Evolutionary conservation across 2,888 invertebrate species (phyloP), one percentile per base, ranked within the genome.

Genomic region (Rhagium mordax): DNA sequence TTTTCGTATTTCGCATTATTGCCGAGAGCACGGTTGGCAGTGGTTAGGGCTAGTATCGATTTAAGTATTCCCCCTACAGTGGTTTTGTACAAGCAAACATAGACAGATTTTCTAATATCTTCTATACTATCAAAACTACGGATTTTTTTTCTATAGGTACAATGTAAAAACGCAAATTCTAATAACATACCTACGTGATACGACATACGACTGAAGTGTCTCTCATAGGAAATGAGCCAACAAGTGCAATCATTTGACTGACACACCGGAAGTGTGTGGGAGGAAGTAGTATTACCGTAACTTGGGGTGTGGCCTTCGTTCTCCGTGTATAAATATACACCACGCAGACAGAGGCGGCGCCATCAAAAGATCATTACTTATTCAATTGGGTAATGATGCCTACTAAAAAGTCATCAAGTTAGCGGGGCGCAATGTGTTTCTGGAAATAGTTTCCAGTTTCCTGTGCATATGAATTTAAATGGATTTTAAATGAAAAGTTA

Each of bases 261-360:
- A 29, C 67, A 66, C 65, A 76, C 78, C 77, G 78, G 79, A 78
- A 77, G 70, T 77, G 76, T 72, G 80, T 80, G 79, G 80, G 78
- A 69, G 80, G 79, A 79, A 79, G 74, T 77, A 78, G 74, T 76
- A 76, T 79, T 79, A 80, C 80, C 75, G 78, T 79, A 78, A 78
- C 76, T 70, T 64, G 74, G 75, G 79, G 71, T 65, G 71, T 71
- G 71, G 71, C 57, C 27, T 60, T 21, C 68, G 29, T 29, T 10
- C 18, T 59, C 29, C 51, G 29, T 47, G 33, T 29, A 51, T 70
- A 51, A 61, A 61, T 51, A 70, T 65, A 53, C 29, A 27, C 29
- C 10, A 16, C n/a, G 15, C 55, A 65, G 57, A 49, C 53, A 65
- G 51, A 29, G 33, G 65, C 59, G 55, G 70, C 70, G 69, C 41